Evolutionary conservation across 2,797 vertebrate species (phyloP), one percentile per base, ranked within the genome.

Genomic region (Sebastes trivittatus): DNA sequence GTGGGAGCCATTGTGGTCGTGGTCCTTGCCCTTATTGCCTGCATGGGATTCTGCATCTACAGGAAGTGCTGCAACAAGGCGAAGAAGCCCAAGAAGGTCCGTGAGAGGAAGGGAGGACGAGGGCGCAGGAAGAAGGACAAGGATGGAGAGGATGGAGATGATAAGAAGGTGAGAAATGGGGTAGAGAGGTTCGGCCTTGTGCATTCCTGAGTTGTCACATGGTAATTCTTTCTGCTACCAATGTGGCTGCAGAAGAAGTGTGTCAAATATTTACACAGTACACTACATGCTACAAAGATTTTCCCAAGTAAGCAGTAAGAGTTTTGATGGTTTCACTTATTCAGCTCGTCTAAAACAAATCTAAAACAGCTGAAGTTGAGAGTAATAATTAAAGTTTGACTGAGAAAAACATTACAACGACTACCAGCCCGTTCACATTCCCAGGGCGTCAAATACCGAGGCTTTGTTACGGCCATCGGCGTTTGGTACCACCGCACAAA

Each of bases 81-180:
- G 86, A 96, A 96, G 81, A 94, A 96, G 80, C 91, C 95, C n/a
- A 98, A 98, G 93, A 98, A 97, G 89, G 96, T 85, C 34, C 95
- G 97, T 1, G 97, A 97, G 73, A 96, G 96, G 76, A 97, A 97
- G 75, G 96, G 88, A 9, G 94, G 94, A 7, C 87, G 94, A 56
- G 92, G 93, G 0, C 90, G 93, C 49, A 95, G 95, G 78, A 95
- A 96, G 92, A 95, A 96, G 92, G 96, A 97, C 10, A 96, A 96
- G 76, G 96, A 97, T 0, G 94, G 96, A 87, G 90, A 95, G 72
- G 93, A 96, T 0, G 96, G 95, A 58, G 96, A 95, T 0, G 96
- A 95, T 1, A 96, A 96, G 75, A 96, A 97, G 97, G 97, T 95
- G 73, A 89, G 80, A 55, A 34, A n/a, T 2, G 1, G 4, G 14